These are phyloP conservation scores for Protophormia terraenovae DNA, from an alignment of 2,888 invertebrate genomes.

Conservation along the genomic window DNA sequence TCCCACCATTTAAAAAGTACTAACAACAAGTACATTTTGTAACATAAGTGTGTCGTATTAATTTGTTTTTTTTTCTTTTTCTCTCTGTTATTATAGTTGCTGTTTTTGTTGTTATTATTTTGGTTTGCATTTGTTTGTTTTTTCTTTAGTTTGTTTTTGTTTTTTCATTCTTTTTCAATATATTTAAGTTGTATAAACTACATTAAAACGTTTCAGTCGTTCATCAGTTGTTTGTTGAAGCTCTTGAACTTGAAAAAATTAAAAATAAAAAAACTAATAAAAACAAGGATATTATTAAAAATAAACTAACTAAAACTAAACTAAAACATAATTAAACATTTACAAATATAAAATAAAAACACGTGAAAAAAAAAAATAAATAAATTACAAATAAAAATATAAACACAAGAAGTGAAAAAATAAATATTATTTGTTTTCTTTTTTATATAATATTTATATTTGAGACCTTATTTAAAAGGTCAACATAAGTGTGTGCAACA, in stretches of 20 bases:
- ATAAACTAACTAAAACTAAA: constrained; percentile 6
- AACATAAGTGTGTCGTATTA: constrained; percentile 23
- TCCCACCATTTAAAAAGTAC: constrained; percentile 4
- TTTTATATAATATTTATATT: no score
- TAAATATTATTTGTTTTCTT: no score
- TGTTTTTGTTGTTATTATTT: background rate
- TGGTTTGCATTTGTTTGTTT: constrained; percentile 44
- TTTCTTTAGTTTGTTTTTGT: constrained; percentile 23
- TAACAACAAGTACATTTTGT: constrained; percentile 25
- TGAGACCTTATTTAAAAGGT: constrained; percentile 6
- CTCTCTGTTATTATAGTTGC: background rate
- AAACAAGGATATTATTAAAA: background rate
- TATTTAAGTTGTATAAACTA: constrained; percentile 69
- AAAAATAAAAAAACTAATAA: constrained; percentile 9
- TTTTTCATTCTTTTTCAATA: constrained; percentile 19
- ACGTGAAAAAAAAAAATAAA: no score
- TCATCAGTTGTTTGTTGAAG: constrained; percentile 68
- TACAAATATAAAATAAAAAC: no score
- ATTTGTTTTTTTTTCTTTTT: background rate
- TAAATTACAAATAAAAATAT: no score
- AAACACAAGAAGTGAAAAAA: no score
- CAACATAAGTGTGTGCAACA: constrained; percentile 11
- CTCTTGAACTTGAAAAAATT: constrained; percentile 70
- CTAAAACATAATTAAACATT: no score
- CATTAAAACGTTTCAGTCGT: constrained; percentile 67